Percentiles rank a stretch among this genome's conserved stretches.
Conservation (phyloP, 2,888 invertebrate species). For the Ischnus inquisitorius region DNA sequence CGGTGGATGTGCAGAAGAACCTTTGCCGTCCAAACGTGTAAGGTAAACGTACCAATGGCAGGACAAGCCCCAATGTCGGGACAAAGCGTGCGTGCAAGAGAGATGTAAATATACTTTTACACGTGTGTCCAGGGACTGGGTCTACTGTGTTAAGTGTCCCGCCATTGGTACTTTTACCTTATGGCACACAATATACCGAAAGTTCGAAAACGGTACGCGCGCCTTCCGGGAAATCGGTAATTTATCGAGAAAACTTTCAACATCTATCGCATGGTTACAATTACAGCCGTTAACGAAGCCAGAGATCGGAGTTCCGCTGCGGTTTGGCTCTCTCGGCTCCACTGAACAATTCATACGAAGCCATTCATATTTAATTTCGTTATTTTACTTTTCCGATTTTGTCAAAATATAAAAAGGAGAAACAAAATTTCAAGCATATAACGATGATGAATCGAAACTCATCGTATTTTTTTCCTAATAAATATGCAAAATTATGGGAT, state of each 20-base stretch:
- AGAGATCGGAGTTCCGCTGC: conserved; percentile 10
- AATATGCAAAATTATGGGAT: neutral
- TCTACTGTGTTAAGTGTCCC: no score
- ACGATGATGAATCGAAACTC: neutral
- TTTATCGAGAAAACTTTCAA: conserved; percentile 56
- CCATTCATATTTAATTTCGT: neutral
- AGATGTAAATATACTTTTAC: no score
- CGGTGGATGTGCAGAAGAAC: neutral
- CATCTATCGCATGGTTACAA: conserved; percentile 35
- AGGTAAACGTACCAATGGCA: no score
- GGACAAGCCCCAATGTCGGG: no score
- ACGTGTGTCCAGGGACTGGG: conserved; percentile 40
- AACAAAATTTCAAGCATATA: neutral
- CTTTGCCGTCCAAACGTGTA: neutral
- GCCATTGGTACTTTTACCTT: no score
- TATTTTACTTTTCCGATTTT: neutral
- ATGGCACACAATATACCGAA: neutral
- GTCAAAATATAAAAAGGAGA: neutral
- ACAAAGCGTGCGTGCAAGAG: no score
- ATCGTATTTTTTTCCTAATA: neutral
- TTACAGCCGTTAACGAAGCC: conserved; percentile 54
- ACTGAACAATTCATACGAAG: neutral
- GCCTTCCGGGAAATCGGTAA: conserved; percentile 40
- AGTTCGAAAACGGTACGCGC: conserved; percentile 7
- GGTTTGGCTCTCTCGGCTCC: neutral